A percentile compares a stretch with the other conserved stretches of the same genome.
Evolutionary conservation across 2,797 vertebrate genomes (phyloP).

Genomic region (Adrianichthys oophorus): DNA sequence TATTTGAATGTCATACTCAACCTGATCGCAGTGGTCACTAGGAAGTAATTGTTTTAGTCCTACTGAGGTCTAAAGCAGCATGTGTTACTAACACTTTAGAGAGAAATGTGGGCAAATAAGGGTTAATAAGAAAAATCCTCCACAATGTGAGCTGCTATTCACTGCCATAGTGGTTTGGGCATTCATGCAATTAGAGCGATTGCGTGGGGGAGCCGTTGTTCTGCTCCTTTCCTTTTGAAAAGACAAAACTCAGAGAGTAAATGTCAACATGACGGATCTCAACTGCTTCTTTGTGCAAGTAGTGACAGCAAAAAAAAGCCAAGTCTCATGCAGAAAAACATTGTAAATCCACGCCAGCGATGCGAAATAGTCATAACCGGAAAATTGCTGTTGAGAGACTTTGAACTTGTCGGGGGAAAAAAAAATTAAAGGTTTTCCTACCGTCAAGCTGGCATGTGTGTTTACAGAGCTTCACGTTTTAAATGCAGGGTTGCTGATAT

Average conservation of each 20-base stretch:
- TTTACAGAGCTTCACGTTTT: conserved; percentile 31
- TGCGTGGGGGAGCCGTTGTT: conserved; percentile 1
- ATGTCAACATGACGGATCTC: conserved; percentile 17
- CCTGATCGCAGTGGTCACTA: conserved; percentile 16
- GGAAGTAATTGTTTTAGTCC: conserved; percentile 37
- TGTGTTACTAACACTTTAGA: conserved; percentile 35
- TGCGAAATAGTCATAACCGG: conserved; percentile 16
- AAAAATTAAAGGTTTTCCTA: conserved; percentile 37
- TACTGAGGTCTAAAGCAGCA: conserved; percentile 44
- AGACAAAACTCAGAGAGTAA: conserved; percentile 14
- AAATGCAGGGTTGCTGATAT: conserved; percentile 48
- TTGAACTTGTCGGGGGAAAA: conserved; percentile 23
- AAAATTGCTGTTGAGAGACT: conserved; percentile 31
- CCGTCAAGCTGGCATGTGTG: conserved; percentile 10
- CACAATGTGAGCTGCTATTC: conserved; percentile 35
- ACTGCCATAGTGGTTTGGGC: conserved; percentile 48
- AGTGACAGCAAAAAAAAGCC: conserved; percentile 15
- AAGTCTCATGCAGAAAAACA: not conserved
- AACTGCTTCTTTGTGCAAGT: conserved; percentile 20
- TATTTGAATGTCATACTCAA: conserved; percentile 41
- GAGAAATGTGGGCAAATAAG: conserved; percentile 46
- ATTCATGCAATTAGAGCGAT: conserved; percentile 3
- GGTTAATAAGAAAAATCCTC: conserved; percentile 54
- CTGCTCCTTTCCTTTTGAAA: conserved; percentile 24
- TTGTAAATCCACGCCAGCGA: not conserved